phyloP scores from a whole-genome alignment of 92 coral and sea anemone genomes.

The Phenganax subtilis region DNA sequence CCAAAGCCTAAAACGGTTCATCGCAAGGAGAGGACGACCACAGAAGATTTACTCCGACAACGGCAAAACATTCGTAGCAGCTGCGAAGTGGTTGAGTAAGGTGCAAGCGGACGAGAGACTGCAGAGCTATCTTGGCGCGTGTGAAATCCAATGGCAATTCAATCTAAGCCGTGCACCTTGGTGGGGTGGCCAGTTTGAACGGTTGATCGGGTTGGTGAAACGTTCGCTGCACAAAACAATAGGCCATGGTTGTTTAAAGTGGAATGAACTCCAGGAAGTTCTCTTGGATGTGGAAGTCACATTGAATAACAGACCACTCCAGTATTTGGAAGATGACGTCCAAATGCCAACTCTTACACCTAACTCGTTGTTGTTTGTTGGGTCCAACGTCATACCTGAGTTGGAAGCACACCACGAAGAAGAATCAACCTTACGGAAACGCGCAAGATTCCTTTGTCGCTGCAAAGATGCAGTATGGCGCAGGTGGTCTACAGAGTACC shows the following conservation, averaged over 20 bases:
- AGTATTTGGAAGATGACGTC: neutral
- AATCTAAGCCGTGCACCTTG: slow-evolving; percentile 20
- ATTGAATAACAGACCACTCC: slow-evolving; percentile 10
- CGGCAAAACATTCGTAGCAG: slow-evolving; percentile 10
- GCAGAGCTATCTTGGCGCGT: neutral
- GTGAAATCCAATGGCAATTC: slow-evolving; percentile 9
- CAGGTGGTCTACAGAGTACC: neutral
- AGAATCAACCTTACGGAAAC: neutral
- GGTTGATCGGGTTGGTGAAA: slow-evolving; percentile 18
- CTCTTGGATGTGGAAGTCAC: slow-evolving; percentile 7
- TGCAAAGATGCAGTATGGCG: slow-evolving; percentile 3
- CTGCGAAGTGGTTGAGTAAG: neutral
- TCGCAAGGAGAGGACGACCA: slow-evolving; percentile 17
- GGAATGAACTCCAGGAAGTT: slow-evolving; percentile 6
- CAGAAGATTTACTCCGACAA: slow-evolving; percentile 3
- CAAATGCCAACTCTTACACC: neutral
- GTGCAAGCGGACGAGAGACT: slow-evolving; percentile 10
- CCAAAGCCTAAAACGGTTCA: slow-evolving; percentile 7
- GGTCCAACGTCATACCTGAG: neutral
- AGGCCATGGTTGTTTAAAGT: neutral
- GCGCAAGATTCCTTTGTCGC: neutral
- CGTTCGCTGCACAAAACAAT: slow-evolving; percentile 7
- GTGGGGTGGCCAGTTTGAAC: slow-evolving; percentile 14
- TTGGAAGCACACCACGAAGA: neutral
- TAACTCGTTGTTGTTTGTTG: neutral